Base-by-base conservation (phyloP, 1,140 invertebrate species). In the Calliphora vicina region DNA sequence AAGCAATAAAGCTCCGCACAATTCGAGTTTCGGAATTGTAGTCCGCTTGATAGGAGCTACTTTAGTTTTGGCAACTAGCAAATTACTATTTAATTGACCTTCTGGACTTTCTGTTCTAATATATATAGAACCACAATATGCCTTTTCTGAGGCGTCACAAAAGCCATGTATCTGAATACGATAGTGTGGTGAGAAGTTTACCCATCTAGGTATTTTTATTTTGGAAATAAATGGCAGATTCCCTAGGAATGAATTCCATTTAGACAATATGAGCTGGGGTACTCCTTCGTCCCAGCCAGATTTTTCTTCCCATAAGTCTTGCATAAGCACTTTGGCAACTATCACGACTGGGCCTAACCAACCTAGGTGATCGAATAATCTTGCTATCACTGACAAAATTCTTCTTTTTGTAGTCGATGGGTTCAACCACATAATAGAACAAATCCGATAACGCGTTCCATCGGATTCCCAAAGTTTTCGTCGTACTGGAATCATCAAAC, bases 261-360 rank as follows among this genome's bases (percentile, higher is more conserved):
- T n/a, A 2, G 17, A 17, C 26, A 72, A 8, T n/a, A 23, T 13
- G 17, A 1, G 45, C 26, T 6, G 43, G 4, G 15, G 45, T 20
- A 27, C 26, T 4, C 23, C 20, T 23, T 82, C 81, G 13, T 67
- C 29, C 81, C 81, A 73, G 17, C 45, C 61, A 8, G 35, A 27
- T 15, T 86, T 85, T 86, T 88, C 10, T 50, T 80, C 23, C 83
- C 83, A 82, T 42, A 84, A 27, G 27, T 82, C 74, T 72, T 84
- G 82, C 25, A 84, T 71, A 23, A 84, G 80, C 8, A 84, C 83
- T 57, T 81, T 84, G 12, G 17, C 80, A 3, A 81, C 15, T 42
- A 83, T 42, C 2, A 83, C n/a, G 9, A 80, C 25, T 17, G 74
- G 82, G 10, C 45, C 61, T 26, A 83, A 20, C 42, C 27, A 82